phyloP scores from a whole-genome alignment of 1,140 invertebrate genomes.

The Pentalonia nigronervosa region DNA sequence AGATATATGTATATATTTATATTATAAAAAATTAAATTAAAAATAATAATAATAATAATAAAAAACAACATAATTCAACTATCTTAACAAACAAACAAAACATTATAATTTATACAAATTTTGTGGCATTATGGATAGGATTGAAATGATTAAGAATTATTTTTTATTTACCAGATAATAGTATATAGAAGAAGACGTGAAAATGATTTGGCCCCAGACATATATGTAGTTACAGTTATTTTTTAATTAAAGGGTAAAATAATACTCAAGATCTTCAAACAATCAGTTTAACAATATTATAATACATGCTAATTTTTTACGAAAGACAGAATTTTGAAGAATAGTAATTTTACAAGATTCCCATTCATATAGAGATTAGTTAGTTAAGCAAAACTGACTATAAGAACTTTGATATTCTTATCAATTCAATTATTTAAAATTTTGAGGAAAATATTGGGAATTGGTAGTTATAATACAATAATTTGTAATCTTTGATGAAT shows the following conservation, averaged over 20 bases:
- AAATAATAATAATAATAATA: conserved; percentile 51
- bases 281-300: neutral
- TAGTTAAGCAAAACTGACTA: conserved; percentile 35
- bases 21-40: conserved; percentile 49
- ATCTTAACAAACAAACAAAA: conserved; percentile 57
- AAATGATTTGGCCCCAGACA: conserved; percentile 55
- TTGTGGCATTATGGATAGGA: conserved; percentile 28
- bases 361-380: neutral
- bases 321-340: conserved; percentile 55
- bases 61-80: conserved; percentile 58
- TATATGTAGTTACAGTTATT: conserved; percentile 29
- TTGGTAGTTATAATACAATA: neutral
- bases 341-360: conserved; percentile 18
- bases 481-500: conserved; percentile 19
- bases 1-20: conserved; percentile 52
- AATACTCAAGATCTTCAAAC: neutral
- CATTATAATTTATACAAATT: conserved; percentile 48
- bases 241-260: neutral
- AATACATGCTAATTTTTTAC: conserved; percentile 22
- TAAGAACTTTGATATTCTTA: conserved; percentile 16
- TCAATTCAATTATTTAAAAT: conserved; percentile 11
- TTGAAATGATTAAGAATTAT: conserved; percentile 23
- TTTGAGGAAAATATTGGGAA: neutral
- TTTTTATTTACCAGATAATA: conserved; percentile 14
- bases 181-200: neutral